Evolutionary conservation across 2,113 vertebrate genomes (phyloP), one percentile per base, ranked within the genome.

Genomic region (Willisornis vidua): DNA sequence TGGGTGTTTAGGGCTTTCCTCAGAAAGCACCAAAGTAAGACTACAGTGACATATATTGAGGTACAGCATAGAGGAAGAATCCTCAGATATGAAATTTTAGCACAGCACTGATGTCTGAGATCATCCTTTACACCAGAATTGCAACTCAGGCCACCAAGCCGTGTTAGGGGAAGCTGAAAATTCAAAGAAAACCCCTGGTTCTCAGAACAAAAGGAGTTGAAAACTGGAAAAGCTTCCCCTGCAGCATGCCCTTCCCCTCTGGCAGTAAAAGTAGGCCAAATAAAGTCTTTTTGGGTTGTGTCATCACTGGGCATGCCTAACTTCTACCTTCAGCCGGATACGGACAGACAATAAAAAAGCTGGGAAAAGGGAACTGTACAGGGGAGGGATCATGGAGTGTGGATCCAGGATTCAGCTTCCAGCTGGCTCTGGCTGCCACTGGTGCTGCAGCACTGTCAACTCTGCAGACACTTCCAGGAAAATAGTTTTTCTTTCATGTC

Each of bases 391-490:
- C 0, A 16, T 4, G 26, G 24, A 35, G 5, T 55, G 33, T 48
- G n/a, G 39, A 43, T 14, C 24, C 46, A 45, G n/a, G 13, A 49
- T 59, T 74, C 28, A 48, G 6, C 26, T 86, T 81, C 24, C 48
- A 63, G 19, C 22, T 33, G n/a, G 2, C 17, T 73, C 14, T 0
- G 0, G 18, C 14, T 43, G 35, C 46, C 33, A 46, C 15, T 3
- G 1, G 12, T 41, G n/a, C 57, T 71, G n/a, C 19, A 70, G 26
- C 45, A 51, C 25, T 55, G 37, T 9, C 25, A 68, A 33, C 6
- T 65, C 19, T 48, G 33, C 41, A 62, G 35, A 25, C 8, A 12
- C 3, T 19, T 59, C 49, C 37, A 68, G 18, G 45, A 22, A 75
- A 83, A 66, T 3, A 63, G 14, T 6, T 87, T 82, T 81, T 48